Evolutionary conservation across 2,888 invertebrate species (phyloP).

Genomic region (Spilarctia lutea): DNA sequence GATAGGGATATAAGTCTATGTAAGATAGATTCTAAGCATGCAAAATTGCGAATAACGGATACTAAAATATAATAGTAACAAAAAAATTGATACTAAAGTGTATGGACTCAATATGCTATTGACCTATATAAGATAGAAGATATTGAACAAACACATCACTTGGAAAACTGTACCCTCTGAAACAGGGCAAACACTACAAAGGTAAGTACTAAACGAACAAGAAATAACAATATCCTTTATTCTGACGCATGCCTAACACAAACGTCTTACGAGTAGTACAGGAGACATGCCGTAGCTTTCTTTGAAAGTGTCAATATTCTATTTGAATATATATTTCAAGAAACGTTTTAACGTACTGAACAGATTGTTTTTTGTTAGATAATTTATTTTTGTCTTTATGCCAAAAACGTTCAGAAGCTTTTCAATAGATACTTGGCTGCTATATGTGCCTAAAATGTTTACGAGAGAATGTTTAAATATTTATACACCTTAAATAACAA

Average conservation of each 20-base stretch:
- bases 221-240: conserved; percentile 67
- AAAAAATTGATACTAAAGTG: conserved; percentile 27
- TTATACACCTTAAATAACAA: not conserved
- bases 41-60: conserved; percentile 11
- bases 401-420: conserved; percentile 14
- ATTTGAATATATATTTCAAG: conserved; percentile 59
- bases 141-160: conserved; percentile 60
- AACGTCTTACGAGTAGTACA: conserved; percentile 30
- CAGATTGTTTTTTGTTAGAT: conserved; percentile 43
- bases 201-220: conserved; percentile 61
- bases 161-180: conserved; percentile 57
- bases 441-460: not conserved
- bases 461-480: not conserved
- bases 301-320: conserved; percentile 58
- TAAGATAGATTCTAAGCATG: not conserved
- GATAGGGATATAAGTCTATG: not conserved
- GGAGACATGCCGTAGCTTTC: conserved; percentile 38
- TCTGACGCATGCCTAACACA: conserved; percentile 45
- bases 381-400: conserved; percentile 33
- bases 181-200: conserved; percentile 59
- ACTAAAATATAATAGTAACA: conserved; percentile 24
- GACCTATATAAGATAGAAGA: conserved; percentile 61
- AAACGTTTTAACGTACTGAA: conserved; percentile 50
- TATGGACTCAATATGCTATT: conserved; percentile 46
- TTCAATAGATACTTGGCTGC: not conserved